These are phyloP conservation scores for Octopus bimaculoides DNA, from an alignment of 1,140 invertebrate genomes.

Conservation along the genomic window DNA sequence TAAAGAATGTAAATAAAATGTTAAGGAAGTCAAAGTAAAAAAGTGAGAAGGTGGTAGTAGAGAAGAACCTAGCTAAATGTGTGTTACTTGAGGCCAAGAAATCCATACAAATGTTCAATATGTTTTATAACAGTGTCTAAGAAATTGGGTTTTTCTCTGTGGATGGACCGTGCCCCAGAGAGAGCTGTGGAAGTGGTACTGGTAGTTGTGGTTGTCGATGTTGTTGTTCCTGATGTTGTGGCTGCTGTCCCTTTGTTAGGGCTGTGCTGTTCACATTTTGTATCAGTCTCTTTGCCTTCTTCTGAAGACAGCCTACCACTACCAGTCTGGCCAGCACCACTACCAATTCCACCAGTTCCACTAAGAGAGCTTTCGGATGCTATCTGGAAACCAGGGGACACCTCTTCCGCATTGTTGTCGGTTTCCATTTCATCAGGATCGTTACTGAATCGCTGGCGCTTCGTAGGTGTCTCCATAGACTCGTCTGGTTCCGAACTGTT, in stretches of 20 bases:
- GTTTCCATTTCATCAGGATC: slow-evolving; percentile 13
- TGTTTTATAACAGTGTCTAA: slow-evolving; percentile 43
- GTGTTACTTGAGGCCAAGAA: slow-evolving; percentile 9
- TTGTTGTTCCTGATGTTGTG: not conserved
- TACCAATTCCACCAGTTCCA: not conserved
- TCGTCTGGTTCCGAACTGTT: not conserved
- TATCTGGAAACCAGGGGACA: not conserved
- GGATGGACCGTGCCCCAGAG: slow-evolving; percentile 17
- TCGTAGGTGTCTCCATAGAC: slow-evolving; percentile 33
- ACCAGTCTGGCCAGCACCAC: not conserved
- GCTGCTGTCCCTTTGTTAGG: slow-evolving; percentile 3
- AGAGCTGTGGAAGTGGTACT: slow-evolving; percentile 1
- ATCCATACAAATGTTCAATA: slow-evolving; percentile 41
- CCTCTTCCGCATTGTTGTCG: not conserved
- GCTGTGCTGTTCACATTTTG: slow-evolving; percentile 10
- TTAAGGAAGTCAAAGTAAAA: no score
- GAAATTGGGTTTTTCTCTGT: slow-evolving; percentile 32
- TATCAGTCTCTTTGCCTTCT: slow-evolving; percentile 13
- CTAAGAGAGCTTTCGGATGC: not conserved
- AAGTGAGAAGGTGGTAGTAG: no score
- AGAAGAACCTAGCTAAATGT: not conserved
- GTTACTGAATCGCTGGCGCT: slow-evolving; percentile 35
- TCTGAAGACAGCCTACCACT: slow-evolving; percentile 14
- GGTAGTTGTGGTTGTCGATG: not conserved
- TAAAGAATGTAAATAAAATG: no score